These are phyloP conservation scores for Urocynchramus pylzowi DNA, from an alignment of 2,113 vertebrate genomes.

Conservation along the genomic window DNA sequence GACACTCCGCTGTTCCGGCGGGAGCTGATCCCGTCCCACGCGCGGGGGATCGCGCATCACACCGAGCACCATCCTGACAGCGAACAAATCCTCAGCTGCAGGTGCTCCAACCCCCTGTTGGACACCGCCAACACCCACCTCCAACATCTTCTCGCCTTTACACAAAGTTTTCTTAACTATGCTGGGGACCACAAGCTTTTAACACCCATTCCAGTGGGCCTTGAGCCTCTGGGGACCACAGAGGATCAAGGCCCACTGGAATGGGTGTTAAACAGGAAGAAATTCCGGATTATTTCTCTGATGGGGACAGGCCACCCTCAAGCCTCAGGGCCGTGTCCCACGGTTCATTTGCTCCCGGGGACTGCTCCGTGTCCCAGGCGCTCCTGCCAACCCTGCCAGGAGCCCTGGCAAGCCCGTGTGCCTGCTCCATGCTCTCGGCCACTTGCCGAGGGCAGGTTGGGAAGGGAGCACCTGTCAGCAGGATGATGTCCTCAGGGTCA, in stretches of 20 bases:
- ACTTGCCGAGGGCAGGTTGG: not conserved
- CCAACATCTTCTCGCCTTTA: not conserved
- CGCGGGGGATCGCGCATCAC: not conserved
- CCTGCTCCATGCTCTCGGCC: not conserved
- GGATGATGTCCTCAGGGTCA: not conserved
- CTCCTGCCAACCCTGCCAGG: not conserved
- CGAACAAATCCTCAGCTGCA: not conserved
- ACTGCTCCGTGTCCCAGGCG: fast-evolving
- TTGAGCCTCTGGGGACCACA: no score
- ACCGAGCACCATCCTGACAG: not conserved
- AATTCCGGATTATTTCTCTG: not conserved
- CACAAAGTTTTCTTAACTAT: not conserved
- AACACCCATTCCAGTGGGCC: no score
- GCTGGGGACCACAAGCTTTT: fast-evolving
- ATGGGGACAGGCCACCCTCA: fast-evolving
- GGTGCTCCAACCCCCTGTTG: not conserved
- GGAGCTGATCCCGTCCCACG: not conserved
- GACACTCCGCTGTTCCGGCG: not conserved
- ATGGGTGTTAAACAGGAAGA: fast-evolving
- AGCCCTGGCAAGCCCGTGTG: not conserved
- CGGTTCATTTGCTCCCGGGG: not conserved
- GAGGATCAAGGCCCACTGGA: not conserved
- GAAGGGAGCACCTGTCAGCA: not conserved
- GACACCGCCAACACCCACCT: not conserved
- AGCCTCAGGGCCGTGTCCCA: not conserved